Percentiles rank a stretch among this genome's conserved stretches.
phyloP scores from a whole-genome alignment of 2,113 vertebrate genomes.

The Gymnobelideus leadbeateri region DNA sequence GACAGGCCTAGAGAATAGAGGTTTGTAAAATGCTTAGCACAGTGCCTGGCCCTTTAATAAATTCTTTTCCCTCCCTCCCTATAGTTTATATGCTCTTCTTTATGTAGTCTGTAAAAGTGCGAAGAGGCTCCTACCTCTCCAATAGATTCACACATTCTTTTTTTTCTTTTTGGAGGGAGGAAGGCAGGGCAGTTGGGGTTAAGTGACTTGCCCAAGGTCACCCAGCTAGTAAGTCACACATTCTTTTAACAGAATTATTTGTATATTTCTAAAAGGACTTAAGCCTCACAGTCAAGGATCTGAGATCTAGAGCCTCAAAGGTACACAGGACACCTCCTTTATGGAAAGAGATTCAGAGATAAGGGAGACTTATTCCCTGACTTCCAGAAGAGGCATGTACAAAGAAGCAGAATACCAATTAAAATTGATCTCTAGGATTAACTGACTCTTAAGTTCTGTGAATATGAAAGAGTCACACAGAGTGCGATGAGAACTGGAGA shows the following conservation, averaged over 20 bases:
- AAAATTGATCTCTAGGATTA: neutral
- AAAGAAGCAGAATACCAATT: neutral
- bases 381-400: neutral
- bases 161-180: no score
- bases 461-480: neutral
- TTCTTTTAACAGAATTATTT: neutral
- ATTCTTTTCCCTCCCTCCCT: neutral
- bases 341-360: neutral
- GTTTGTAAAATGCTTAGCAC: neutral
- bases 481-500: neutral
- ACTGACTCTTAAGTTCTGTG: neutral
- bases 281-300: no score
- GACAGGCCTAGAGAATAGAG: neutral
- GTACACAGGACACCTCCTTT: neutral
- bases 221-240: no score
- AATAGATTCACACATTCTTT: neutral
- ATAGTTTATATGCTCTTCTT: neutral
- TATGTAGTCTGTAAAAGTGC: neutral
- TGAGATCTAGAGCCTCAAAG: no score
- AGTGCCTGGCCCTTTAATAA: neutral
- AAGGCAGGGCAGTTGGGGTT: no score
- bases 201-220: no score
- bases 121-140: neutral
- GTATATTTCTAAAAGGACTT: neutral
- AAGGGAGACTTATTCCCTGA: neutral